Evolutionary conservation across 2,888 invertebrate species (phyloP).

Genomic region (Eubasilissa splendida): DNA sequence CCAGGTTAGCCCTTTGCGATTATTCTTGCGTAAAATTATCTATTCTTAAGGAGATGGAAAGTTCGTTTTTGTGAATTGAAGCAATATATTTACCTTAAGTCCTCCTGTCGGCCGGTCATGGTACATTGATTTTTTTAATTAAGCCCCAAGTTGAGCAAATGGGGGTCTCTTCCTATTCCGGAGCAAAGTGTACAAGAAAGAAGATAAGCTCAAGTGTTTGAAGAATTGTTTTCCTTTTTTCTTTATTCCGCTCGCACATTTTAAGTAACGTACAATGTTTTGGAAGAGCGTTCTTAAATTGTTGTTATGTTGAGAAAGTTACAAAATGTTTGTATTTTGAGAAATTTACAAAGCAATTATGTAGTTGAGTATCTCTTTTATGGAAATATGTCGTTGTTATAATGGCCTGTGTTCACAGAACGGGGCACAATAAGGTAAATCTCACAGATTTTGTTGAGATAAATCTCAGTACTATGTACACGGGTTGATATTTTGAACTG

Average conservation of each 20-base stretch:
- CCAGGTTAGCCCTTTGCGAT: constrained; percentile 6
- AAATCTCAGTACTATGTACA: too few relatives aligned
- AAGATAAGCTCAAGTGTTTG: neutral
- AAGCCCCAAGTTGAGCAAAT: neutral
- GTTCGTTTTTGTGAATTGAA: neutral
- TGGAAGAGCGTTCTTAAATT: too few relatives aligned
- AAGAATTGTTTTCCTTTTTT: neutral
- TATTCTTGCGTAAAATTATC: constrained; percentile 28
- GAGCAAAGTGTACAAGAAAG: neutral
- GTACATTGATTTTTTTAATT: constrained; percentile 32
- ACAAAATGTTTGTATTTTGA: too few relatives aligned
- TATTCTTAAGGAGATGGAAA: constrained; percentile 16
- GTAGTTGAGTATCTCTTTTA: too few relatives aligned
- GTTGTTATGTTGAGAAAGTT: too few relatives aligned
- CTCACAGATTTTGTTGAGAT: too few relatives aligned
- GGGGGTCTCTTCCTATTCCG: neutral
- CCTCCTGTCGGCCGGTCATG: neutral
- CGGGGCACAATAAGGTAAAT: too few relatives aligned
- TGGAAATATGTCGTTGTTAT: too few relatives aligned
- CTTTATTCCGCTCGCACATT: neutral
- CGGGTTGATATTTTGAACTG: too few relatives aligned
- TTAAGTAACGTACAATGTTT: too few relatives aligned
- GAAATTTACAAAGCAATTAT: too few relatives aligned
- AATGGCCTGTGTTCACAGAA: too few relatives aligned
- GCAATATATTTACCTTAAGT: neutral